Evolutionary conservation across 2,113 vertebrate species (phyloP), one percentile per base, ranked within the genome.

Genomic region (Pelobates fuscus): DNA sequence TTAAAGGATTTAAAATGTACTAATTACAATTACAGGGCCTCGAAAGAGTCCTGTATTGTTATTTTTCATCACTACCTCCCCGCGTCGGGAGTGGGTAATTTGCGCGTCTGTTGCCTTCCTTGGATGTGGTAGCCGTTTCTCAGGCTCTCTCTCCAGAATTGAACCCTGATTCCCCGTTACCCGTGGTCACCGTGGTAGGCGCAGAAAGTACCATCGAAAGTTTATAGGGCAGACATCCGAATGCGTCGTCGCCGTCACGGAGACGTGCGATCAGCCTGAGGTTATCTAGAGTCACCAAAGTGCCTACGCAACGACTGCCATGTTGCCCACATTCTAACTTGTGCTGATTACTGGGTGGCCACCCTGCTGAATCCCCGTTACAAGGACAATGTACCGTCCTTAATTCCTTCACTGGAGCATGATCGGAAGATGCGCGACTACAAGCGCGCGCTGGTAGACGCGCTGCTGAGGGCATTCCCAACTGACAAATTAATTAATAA

Each of bases 31-130:
- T 69, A 70, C 67, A 57, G 54, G 67, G 54, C 67, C 54, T 58
- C 62, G 62, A 58, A 70, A 58, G 67, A 70, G 67, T 58, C 67
- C 67, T 57, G 67, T 70, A 70, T 70, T 70, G 67, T 70, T 70
- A 70, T 70, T 70, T 70, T 58, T 70, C 30, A 29, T 58, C 67
- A 70, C 67, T 70, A 70, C 52, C 54, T 70, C 79, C 72, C 77
- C 69, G 70, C 10, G 79, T 65, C 76, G 67, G 71, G 65, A 81
- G 70, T 83, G 80, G 77, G 78, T 81, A 80, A 82, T 82, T 82
- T 81, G 77, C 74, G 77, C 80, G 79, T 79, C 81, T 81, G 81
- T 81, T 83, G 80, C 82, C 81, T 81, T 84, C 80, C 67, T 69
- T 69, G 67, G 49, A 69, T 69, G 67, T 69, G 52, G 49, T 24